Evolutionary conservation across 2,797 vertebrate genomes (phyloP), one percentile per base, ranked within the genome.

Genomic region (Falco peregrinus): DNA sequence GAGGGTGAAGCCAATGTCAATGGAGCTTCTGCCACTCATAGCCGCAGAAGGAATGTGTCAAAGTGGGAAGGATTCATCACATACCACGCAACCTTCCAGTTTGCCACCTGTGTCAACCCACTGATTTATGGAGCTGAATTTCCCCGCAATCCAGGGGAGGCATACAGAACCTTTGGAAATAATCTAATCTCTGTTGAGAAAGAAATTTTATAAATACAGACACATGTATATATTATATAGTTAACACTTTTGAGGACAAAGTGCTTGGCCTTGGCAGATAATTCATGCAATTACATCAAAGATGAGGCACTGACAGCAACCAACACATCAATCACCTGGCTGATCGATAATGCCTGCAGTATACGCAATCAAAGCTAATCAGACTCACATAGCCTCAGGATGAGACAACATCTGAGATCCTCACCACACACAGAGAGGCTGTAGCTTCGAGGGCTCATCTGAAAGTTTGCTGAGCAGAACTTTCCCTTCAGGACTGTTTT

Each of bases 341-440:
- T 94, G 96, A 98, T 98, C 98, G 63, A 98, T 98, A 98, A 97
- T 50, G 71, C 90, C 94, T 91, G 96, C 93, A 86, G 94, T 95
- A 96, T 93, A 96, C 25, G 71, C 95, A 97, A 97, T 98, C 97
- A 97, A 96, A 97, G 69, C 96, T 97, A 97, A 98, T 97, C 98
- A 98, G 93, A 96, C 82, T 96, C 92, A 83, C 51, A 31, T 10
- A 87, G 94, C 94, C 96, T 26, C 1, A 2, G 96, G 93, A 97
- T 95, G 96, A 97, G 96, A 95, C 90, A 97, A 88, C 48, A 61
- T 51, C 93, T 89, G 51, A 64, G 88, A 56, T 95, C 80, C 93
- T 96, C 79, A 51, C 78, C 93, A 79, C 57, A 89, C 63, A 53
- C 45, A 67, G 86, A 84, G 91, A 91, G 54, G 39, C 56, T 90